Conservation (phyloP, 2,888 invertebrate species). For the Andrena dorsata region DNA sequence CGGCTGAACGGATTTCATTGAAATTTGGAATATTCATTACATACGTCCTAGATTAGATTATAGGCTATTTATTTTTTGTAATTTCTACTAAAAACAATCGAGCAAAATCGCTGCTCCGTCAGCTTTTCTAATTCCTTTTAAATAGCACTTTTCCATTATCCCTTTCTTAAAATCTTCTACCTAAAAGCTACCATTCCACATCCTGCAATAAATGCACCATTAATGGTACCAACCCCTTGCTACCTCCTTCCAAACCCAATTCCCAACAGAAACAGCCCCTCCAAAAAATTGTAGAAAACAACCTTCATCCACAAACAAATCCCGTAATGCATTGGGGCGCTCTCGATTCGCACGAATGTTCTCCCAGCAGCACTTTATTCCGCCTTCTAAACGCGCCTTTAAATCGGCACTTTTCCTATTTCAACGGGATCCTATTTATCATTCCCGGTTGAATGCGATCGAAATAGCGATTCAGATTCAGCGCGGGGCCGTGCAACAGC, state of each 20-base stretch:
- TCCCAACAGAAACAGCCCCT: neutral
- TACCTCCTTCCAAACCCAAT: neutral
- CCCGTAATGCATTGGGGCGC: slow-evolving; percentile 17
- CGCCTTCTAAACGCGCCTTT: slow-evolving; percentile 21
- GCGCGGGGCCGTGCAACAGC: slow-evolving; percentile 19
- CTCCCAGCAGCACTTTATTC: neutral
- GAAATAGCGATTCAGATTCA: slow-evolving; percentile 43
- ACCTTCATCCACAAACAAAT: slow-evolving; percentile 6
- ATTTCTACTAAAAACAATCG: no score
- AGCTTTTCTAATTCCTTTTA: no score
- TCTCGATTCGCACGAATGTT: neutral
- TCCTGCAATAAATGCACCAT: no score
- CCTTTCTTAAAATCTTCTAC: no score
- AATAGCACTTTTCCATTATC: no score
- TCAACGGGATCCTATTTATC: slow-evolving; percentile 25
- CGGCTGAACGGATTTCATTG: no score
- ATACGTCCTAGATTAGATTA: no score
- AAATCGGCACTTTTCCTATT: slow-evolving; percentile 24
- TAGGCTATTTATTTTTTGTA: no score
- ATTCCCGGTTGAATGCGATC: slow-evolving; percentile 22
- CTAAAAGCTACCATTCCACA: no score
- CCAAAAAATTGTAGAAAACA: neutral
- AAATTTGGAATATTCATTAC: no score
- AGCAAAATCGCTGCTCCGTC: no score
- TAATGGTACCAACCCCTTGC: no score